These are phyloP conservation scores for Steinernema feltiae DNA, from an alignment of 1,140 invertebrate species.

Conservation along the genomic window DNA sequence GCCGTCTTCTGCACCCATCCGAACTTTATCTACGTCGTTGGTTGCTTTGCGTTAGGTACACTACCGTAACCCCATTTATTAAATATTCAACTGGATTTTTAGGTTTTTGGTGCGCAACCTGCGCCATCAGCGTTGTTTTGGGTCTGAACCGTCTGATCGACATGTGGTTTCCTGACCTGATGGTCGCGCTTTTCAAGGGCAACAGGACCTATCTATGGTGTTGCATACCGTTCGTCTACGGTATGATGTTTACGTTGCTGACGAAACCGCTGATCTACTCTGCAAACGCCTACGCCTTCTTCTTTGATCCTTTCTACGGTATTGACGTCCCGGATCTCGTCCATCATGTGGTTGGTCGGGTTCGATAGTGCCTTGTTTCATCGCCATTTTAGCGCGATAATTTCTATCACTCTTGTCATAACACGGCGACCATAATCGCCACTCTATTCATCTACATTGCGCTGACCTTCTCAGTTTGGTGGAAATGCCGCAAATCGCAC, in stretches of 20 bases:
- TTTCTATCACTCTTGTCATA: background rate
- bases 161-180: background rate
- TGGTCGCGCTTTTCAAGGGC: background rate
- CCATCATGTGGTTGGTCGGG: background rate
- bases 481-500: conserved; percentile 15
- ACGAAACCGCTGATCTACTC: conserved; percentile 3
- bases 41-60: background rate
- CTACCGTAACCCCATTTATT: background rate
- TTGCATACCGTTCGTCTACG: background rate
- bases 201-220: background rate
- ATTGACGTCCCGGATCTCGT: background rate
- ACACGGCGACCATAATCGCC: background rate
- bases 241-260: background rate
- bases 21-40: too few relatives aligned
- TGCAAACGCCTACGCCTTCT: background rate
- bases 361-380: background rate
- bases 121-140: background rate
- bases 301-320: background rate
- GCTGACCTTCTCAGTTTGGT: background rate
- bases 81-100: background rate
- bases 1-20: conserved; percentile 8
- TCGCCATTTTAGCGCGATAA: background rate
- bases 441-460: conserved; percentile 6
- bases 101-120: conserved; percentile 15
- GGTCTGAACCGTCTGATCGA: conserved; percentile 1